Conservation (phyloP, 2,888 invertebrate species). For the Eupithecia dodoneata region DNA sequence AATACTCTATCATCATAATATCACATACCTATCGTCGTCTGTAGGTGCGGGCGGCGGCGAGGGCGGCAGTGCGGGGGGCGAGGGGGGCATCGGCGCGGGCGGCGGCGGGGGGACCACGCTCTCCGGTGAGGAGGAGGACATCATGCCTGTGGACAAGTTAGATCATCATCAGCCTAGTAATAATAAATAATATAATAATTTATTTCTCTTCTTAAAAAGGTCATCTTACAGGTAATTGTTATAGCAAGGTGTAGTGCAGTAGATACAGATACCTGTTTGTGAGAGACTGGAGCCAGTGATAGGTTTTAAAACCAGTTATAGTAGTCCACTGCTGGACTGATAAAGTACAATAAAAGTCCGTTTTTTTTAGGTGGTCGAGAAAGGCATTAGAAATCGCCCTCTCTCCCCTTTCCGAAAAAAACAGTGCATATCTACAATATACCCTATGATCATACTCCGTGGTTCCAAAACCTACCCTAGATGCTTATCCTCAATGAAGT, state of each 20-base stretch:
- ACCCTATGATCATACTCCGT: not conserved
- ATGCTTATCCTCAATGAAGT: no score
- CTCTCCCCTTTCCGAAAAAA: not conserved
- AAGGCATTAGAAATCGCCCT: not conserved
- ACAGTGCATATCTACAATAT: not conserved
- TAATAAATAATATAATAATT: no score
- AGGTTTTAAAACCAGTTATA: no score
- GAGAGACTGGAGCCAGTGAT: no score
- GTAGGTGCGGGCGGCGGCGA: slow-evolving; percentile 84
- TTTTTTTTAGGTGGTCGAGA: not conserved
- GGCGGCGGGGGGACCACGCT: slow-evolving; percentile 52
- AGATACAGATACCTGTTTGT: no score
- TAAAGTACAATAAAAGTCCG: no score
- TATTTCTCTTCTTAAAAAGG: no score
- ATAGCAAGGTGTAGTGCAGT: no score
- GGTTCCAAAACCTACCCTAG: not conserved
- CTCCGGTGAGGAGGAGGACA: slow-evolving; percentile 64
- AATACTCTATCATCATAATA: not conserved
- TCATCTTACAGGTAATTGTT: no score
- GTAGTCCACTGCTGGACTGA: no score
- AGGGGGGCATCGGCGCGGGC: slow-evolving; percentile 65
- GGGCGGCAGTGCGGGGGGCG: slow-evolving; percentile 68
- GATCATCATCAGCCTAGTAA: no score
- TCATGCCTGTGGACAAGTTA: slow-evolving; percentile 64
- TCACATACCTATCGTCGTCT: slow-evolving; percentile 71